Base-by-base conservation (phyloP, 92 coral and sea anemone genomes). In the Palythoa heliodiscus region DNA sequence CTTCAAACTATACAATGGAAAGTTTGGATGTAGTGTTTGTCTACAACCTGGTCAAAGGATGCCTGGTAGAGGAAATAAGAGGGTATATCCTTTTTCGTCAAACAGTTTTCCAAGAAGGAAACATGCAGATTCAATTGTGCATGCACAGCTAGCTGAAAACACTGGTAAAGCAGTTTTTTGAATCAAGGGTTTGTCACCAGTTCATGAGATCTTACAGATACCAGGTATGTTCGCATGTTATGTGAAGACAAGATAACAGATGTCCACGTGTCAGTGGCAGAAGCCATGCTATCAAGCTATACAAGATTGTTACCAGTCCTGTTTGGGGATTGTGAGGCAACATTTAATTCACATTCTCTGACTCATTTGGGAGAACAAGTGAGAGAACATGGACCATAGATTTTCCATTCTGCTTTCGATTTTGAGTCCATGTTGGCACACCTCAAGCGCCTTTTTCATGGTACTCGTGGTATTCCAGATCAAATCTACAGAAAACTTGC, bases 381-480 rank as follows among this genome's bases (percentile, higher is more conserved):
- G 50, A 86, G 92, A 84, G 68, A 22, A 60, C 93, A 88, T 88
- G 93, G 92, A 2, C 92, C 92, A 73, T 81, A 86, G 60, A 90
- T 90, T 50, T 87, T 93, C 3, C 92, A 93, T 39, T 90, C 93
- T 17, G 74, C 92, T 7, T 93, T 90, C 81, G 91, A 88, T 2
- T 90, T 93, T 75, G 96, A 93, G 87, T 78, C 93, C 3, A 93
- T 88, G 93, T 63, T 93, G 16, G 93, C 96, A 25, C 92, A 90
- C 64, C 83, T 88, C 57, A 90, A 90, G 77, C 89, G 90, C 43
- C 50, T 90, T 85, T 93, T 87, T 83, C 96, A 93, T 88, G 93
- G 96, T 23, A 86, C 89, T 68, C 64, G 93, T 3, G 96, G 93
- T 15, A 93, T 93, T 19, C 78, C 96, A 10, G 93, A 90, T 24